These are phyloP conservation scores for Pegoplata infirma DNA, from an alignment of 2,888 invertebrate genomes.

Conservation along the genomic window DNA sequence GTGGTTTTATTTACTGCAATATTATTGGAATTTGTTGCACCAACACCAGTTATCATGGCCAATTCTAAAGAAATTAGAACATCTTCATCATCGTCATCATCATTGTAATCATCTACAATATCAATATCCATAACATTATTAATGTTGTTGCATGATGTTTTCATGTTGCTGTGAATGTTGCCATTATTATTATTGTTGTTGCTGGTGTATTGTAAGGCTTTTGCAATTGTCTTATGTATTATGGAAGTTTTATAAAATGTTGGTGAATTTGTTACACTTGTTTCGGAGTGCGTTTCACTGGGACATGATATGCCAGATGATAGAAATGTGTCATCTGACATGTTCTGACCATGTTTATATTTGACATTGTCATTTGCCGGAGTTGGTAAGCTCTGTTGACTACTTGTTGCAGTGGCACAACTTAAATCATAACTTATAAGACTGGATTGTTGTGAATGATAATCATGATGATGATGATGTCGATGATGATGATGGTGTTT, in stretches of 20 bases:
- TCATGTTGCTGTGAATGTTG: neutral
- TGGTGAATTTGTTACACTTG: constrained; percentile 63
- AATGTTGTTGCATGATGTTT: neutral
- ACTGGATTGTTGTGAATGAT: constrained; percentile 67
- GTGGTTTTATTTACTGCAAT: neutral
- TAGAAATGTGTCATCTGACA: constrained; percentile 72
- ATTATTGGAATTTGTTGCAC: constrained; percentile 13
- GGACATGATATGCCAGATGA: constrained; percentile 77
- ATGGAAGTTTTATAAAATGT: constrained; percentile 51
- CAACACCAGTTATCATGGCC: constrained; percentile 70
- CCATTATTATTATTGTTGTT: neutral
- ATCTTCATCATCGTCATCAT: constrained; percentile 51
- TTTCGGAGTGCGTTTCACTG: constrained; percentile 73
- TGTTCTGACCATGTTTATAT: constrained; percentile 55
- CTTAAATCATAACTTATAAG: constrained; percentile 69
- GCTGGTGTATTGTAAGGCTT: constrained; percentile 45
- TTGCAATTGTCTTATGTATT: constrained; percentile 43
- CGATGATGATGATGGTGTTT: constrained; percentile 35
- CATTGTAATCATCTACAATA: constrained; percentile 4
- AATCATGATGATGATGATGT: constrained; percentile 23
- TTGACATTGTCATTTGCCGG: constrained; percentile 54
- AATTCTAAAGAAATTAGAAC: constrained; percentile 69
- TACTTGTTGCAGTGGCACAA: constrained; percentile 57
- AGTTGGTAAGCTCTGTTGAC: constrained; percentile 62
- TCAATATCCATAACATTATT: constrained; percentile 15